Base-by-base conservation (phyloP, 2,797 vertebrate genomes). In the Esox masquinongy region DNA sequence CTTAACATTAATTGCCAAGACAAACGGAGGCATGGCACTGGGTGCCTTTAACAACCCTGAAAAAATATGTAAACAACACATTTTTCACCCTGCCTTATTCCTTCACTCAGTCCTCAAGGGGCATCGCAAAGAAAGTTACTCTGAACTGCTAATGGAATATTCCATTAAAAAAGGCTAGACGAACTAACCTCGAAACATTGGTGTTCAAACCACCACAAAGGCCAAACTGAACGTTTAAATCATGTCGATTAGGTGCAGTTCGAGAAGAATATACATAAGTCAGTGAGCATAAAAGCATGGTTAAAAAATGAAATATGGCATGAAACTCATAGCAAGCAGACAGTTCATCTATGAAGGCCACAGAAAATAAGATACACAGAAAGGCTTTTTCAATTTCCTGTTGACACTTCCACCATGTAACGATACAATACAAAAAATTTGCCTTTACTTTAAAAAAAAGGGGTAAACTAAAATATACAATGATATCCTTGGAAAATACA, bases 81-180 rank as follows among this genome's bases (percentile, higher is more conserved):
- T 72, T 61, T 34, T 39, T 72, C 51, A 36, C 50, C 51, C 36
- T 19, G 56, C 4, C 51, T 11, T 50, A 29, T 26, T 49, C 47
- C 64, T 34, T 17, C 0, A 6, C 31, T 68, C 19, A 8, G 17
- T 17, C 16, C 34, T 39, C 66, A 50, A 51, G 5, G 12, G 17
- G 22, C 4, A 7, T 50, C 6, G 17, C 43, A 29, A 47, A 16
- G 43, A 19, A 9, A 51, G 14, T 43, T 24, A 19, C 39, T 71
- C 77, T 74, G 69, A 74, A 74, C 73, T 78, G 70, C 77, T 80
- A 80, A 82, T 86, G 82, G 74, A 85, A 82, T 69, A 74, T 80
- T 82, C 24, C 68, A 85, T 85, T 47, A 47, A 80, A 79, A 75
- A 68, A 77, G 67, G 39, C 53, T 36, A 17, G 63, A 31, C 26